Base-by-base conservation (phyloP, 2,797 vertebrate genomes). In the Esox masquinongy region DNA sequence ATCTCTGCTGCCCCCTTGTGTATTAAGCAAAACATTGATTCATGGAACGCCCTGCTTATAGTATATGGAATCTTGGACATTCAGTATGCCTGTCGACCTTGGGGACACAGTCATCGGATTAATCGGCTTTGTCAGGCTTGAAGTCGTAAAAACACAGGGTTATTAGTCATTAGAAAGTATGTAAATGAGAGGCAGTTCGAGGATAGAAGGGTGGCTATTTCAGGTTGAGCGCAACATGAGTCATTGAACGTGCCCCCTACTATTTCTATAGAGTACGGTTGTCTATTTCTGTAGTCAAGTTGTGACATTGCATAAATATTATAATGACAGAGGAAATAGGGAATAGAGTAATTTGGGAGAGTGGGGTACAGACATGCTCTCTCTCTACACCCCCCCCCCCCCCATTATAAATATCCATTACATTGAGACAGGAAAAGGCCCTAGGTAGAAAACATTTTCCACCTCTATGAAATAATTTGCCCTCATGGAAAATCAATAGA, bases 1-100 rank as follows among this genome's bases (percentile, higher is more conserved):
- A 68, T 22, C 86, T 84, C 80, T 86, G 67, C 83, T 88, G 86
- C 84, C 88, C 83, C 75, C 87, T 86, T 75, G 79, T 84, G 87
- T 74, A 71, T 66, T 15, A 59, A 34, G 1, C 26, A 71, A 43
- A 49, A 29, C 77, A n/a, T 14, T 19, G n/a, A 66, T 76, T 31
- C 43, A 76, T 50, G 19, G 50, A 4, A 49, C n/a, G 43, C 4
- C 17, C 5, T 24, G 3, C 15, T 56, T 22, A 22, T 36, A 47
- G 43, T 47, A 47, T 11, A 61, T 19, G 68, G 31, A 53, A 12
- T 63, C 39, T 61, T n/a, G 12, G 53, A 56, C 17, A 56, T n/a
- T 9, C 26, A 31, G 14, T 72, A 43, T 70, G 14, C 63, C 63
- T 51, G 75, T 26, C 47, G 1, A 11, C 47, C 49, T 34, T n/a